Evolutionary conservation across 2,797 vertebrate species (phyloP).

Genomic region (Xenentodon cancila): DNA sequence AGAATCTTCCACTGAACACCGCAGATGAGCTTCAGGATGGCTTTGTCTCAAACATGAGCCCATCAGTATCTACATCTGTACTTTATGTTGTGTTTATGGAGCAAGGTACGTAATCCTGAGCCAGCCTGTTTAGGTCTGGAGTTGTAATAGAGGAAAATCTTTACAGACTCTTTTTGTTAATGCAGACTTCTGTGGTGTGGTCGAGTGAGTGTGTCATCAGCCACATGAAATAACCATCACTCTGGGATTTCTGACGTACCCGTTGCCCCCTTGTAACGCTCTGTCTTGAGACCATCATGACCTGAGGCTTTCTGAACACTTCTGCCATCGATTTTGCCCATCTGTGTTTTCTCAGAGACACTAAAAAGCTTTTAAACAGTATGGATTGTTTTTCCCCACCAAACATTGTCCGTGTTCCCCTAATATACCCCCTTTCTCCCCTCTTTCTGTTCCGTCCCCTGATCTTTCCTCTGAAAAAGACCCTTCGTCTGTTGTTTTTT

Average conservation of each 20-base stretch:
- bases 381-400: slow-evolving; percentile 38
- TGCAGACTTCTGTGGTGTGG: slow-evolving; percentile 41
- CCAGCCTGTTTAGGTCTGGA: slow-evolving; percentile 40
- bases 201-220: slow-evolving; percentile 46
- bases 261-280: slow-evolving; percentile 15
- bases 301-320: slow-evolving; percentile 66
- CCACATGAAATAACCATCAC: slow-evolving; percentile 49
- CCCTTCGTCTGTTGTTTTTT: slow-evolving; percentile 37
- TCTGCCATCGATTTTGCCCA: slow-evolving; percentile 42
- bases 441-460: slow-evolving; percentile 11
- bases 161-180: slow-evolving; percentile 36
- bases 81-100: slow-evolving; percentile 47
- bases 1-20: slow-evolving; percentile 35
- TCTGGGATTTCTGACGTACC: slow-evolving; percentile 46
- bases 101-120: slow-evolving; percentile 23
- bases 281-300: slow-evolving; percentile 17
- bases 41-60: slow-evolving; percentile 21
- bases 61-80: slow-evolving; percentile 18
- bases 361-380: slow-evolving; percentile 35
- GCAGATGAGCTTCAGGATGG: slow-evolving; percentile 11
- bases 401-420: slow-evolving; percentile 25
- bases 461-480: slow-evolving; percentile 25
- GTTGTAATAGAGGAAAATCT: slow-evolving; percentile 40
- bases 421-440: slow-evolving; percentile 14
- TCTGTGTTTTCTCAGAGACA: slow-evolving; percentile 57